Conservation (phyloP, 2,797 vertebrate genomes). For the Rhabdophis nuchalis region DNA sequence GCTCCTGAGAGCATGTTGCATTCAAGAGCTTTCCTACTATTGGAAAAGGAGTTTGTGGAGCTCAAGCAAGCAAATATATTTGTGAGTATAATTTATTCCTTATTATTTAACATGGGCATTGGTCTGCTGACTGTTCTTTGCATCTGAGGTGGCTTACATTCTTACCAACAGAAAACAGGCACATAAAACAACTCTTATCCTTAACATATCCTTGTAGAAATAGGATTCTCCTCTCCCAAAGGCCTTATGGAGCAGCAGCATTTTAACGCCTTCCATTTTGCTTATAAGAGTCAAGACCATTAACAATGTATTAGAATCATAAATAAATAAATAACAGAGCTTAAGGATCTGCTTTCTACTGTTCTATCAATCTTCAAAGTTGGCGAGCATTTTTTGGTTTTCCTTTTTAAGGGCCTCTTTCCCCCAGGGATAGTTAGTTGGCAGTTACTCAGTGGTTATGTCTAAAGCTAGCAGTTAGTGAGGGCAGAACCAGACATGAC, state of each 20-base stretch:
- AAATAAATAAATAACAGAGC: not conserved
- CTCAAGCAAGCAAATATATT: slow-evolving; percentile 17
- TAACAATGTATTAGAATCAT: not conserved
- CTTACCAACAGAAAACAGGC: not conserved
- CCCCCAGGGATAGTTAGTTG: not conserved
- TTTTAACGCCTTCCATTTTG: not conserved
- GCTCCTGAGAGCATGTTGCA: slow-evolving; percentile 29
- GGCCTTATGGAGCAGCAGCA: not conserved
- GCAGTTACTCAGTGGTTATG: not conserved
- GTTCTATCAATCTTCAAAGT: not conserved
- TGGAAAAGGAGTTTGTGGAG: slow-evolving; percentile 52
- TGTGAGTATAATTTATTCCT: slow-evolving; percentile 46
- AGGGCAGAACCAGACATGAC: not conserved
- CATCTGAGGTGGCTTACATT: not conserved
- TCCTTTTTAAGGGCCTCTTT: not conserved
- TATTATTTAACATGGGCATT: not conserved
- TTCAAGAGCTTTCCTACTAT: slow-evolving; percentile 40
- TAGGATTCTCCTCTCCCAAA: not conserved
- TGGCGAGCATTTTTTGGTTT: not conserved
- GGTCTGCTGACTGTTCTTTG: not conserved
- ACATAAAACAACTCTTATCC: not conserved
- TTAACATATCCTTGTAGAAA: not conserved
- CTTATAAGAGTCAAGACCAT: not conserved
- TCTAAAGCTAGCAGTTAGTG: not conserved
- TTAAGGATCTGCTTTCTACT: not conserved